These are phyloP conservation scores for Cosmia pyralina DNA, from an alignment of 2,888 invertebrate species.

Conservation along the genomic window DNA sequence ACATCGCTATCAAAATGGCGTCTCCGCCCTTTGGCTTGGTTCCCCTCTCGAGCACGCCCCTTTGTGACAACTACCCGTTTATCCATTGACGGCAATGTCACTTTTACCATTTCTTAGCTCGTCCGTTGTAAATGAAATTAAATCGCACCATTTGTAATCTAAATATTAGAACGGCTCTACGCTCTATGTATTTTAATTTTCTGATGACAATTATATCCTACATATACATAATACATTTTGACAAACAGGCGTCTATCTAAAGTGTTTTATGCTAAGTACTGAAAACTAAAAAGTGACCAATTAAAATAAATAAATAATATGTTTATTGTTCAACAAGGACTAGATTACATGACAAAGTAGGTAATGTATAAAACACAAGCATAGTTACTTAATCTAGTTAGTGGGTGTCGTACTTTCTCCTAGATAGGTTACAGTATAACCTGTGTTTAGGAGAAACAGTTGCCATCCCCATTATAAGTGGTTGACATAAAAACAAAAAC, in stretches of 20 bases:
- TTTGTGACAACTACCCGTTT: constrained; percentile 75
- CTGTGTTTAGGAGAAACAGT: no score
- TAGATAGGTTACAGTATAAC: no score
- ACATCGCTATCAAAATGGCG: constrained; percentile 71
- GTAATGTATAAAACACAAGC: no score
- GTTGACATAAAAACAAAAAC: no score
- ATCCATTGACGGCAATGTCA: constrained; percentile 68
- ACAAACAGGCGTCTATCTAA: background rate
- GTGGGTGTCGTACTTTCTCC: no score
- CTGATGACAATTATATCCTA: background rate
- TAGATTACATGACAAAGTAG: no score
- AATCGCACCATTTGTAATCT: background rate
- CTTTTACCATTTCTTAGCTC: constrained; percentile 39
- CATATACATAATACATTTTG: background rate
- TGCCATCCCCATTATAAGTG: no score
- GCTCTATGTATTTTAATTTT: background rate
- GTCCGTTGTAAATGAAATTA: constrained; percentile 1
- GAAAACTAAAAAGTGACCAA: background rate
- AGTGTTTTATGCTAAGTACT: background rate
- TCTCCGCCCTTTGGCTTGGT: constrained; percentile 69
- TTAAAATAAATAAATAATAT: no score
- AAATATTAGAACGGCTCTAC: background rate
- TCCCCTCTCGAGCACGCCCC: constrained; percentile 73
- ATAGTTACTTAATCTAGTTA: no score
- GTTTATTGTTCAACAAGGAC: no score